Base-by-base conservation (phyloP, 2,797 vertebrate species). In the Staurois parvus region DNA sequence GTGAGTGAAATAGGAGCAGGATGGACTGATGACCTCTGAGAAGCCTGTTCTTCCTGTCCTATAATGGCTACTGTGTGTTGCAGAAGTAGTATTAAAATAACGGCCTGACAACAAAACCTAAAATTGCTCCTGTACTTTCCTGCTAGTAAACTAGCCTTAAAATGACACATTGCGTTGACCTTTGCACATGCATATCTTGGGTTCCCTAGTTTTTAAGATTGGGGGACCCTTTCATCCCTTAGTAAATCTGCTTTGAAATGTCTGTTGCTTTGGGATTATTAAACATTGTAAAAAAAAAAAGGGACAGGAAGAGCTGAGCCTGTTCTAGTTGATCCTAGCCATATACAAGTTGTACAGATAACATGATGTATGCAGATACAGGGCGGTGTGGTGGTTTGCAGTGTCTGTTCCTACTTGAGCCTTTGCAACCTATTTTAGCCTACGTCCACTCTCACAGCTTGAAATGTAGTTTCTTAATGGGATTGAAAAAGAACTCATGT, bases 1-100 rank as follows among this genome's bases (percentile, higher is more conserved):
- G 77, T 69, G 34, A 75, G 56, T 79, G 45, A 79, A 86, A 81
- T 59, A 83, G 69, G 70, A 85, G 67, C 56, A 73, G 80, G 81
- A 87, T 79, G 85, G 81, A 67, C 76, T 81, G 42, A 13, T 84
- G 85, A 87, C 85, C 85, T 84, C 8, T 59, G 1, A 62, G 13
- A 64, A 81, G 66, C 73, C 66, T 64, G 73, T 64, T 86, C 79
- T 86, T 86, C 84, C 84, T 86, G 84, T 59, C 75, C 37, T n/a
- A 70, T 68, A 40, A 21, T 24, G n/a, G 2, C 70, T 78, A 52
- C 74, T 37, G 34, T 72, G 40, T 4, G 13, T 45, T 74, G 30
- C 68, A 83, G 29, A 17, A 29, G 64, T 3, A 2, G 34, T 40
- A 30, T 40, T 62, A 62, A 28, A 59, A 30, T 72, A 78, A 64